Evolutionary conservation across 2,888 invertebrate species (phyloP).

Genomic region (Stenodema calcarata): DNA sequence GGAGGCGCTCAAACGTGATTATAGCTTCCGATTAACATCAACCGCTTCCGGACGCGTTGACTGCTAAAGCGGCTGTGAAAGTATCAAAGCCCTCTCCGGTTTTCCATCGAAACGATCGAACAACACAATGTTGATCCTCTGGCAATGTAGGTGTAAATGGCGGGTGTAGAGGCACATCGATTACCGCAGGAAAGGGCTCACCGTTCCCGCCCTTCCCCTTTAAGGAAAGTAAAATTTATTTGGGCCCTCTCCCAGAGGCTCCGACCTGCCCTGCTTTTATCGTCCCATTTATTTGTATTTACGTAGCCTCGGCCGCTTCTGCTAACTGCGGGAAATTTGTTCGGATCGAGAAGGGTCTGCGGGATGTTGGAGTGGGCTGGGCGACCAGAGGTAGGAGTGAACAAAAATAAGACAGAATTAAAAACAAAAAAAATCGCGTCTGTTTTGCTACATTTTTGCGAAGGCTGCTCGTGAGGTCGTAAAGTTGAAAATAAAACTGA

Average conservation of each 20-base stretch:
- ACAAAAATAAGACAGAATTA: no score
- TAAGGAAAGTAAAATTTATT: constrained; percentile 28
- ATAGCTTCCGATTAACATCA: background rate
- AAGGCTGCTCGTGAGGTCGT: background rate
- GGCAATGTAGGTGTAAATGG: constrained; percentile 13
- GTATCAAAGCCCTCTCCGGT: background rate
- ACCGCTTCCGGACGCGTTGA: background rate
- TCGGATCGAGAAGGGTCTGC: background rate
- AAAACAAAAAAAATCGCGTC: background rate
- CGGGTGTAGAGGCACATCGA: constrained; percentile 22
- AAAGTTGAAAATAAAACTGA: background rate
- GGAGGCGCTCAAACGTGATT: background rate
- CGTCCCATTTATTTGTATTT: constrained; percentile 27
- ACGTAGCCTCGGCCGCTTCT: constrained; percentile 17
- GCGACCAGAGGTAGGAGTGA: background rate
- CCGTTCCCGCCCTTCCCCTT: background rate
- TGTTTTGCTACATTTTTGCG: background rate
- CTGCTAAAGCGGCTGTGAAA: background rate
- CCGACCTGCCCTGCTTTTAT: constrained; percentile 22
- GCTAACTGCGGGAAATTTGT: constrained; percentile 19
- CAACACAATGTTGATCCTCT: background rate
- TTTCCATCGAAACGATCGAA: background rate
- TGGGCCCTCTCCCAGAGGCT: constrained; percentile 1
- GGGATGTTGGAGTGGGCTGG: background rate
- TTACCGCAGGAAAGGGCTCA: background rate